Conservation (phyloP, 23 tunicate genomes). For the Halocynthia roretzi region DNA sequence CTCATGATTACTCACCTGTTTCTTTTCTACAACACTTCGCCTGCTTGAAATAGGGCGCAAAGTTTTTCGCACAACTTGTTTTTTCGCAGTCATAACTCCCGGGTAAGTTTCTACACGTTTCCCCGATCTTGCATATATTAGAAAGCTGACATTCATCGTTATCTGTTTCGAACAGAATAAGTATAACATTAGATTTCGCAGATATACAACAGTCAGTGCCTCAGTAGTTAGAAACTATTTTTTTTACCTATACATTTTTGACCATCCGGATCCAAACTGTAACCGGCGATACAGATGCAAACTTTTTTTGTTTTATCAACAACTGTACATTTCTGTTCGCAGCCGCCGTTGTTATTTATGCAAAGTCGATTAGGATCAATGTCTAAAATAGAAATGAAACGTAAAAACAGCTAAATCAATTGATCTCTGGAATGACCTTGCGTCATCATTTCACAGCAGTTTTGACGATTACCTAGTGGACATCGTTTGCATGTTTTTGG, state of each 20-base stretch:
- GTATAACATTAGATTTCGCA: too few species aligned
- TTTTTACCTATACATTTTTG: not conserved
- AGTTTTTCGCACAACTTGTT: not conserved
- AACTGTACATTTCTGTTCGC: slow-evolving; percentile 6
- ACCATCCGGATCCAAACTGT: not conserved
- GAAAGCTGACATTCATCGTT: slow-evolving; percentile 10
- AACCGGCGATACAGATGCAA: slow-evolving; percentile 5
- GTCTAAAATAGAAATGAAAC: not conserved
- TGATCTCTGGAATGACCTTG: too few species aligned
- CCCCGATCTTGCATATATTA: not conserved
- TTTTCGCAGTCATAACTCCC: slow-evolving; percentile 10
- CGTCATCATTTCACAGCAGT: too few species aligned
- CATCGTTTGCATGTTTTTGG: not conserved
- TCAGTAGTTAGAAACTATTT: not conserved
- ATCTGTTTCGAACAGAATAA: not conserved
- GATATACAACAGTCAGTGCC: too few species aligned
- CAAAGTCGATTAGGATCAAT: slow-evolving; percentile 21
- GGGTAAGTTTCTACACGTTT: not conserved
- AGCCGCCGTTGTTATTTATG: slow-evolving; percentile 4
- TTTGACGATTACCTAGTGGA: not conserved
- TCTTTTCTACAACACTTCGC: slow-evolving; percentile 17
- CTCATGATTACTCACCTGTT: not conserved
- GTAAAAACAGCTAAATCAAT: too few species aligned
- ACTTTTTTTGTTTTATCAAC: slow-evolving; percentile 4
- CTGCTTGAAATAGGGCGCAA: not conserved